Evolutionary conservation across 2,113 vertebrate species (phyloP).

Genomic region (Silurus glanis): DNA sequence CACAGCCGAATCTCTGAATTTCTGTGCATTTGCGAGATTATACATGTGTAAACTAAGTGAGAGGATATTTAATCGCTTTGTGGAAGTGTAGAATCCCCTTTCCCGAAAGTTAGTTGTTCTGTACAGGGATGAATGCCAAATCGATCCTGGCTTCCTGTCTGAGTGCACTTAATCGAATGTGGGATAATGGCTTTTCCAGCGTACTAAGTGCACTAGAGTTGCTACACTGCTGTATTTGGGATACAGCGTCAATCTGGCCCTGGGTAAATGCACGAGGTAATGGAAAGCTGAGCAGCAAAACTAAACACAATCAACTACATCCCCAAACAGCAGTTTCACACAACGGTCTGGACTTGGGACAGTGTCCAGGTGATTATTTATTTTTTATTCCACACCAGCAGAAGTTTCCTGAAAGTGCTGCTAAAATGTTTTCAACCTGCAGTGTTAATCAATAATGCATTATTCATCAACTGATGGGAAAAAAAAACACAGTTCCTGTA

Average conservation of each 20-base stretch:
- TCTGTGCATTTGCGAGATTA: background rate
- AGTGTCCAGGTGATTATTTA: background rate
- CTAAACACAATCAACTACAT: background rate
- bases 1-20: background rate
- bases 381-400: background rate
- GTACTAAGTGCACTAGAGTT: background rate
- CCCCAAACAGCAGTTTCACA: background rate
- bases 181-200: background rate
- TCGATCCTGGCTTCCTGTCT: background rate
- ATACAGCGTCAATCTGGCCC: background rate
- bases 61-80: background rate
- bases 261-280: background rate
- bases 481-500: background rate
- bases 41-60: background rate
- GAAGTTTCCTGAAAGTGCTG: background rate
- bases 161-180: background rate
- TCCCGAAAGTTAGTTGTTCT: slow-evolving; percentile 10
- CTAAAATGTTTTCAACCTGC: background rate
- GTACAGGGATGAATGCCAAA: background rate
- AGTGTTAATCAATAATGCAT: background rate
- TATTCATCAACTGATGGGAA: background rate
- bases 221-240: background rate
- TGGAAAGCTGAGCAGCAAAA: background rate
- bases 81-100: background rate
- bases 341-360: background rate